phyloP scores from a whole-genome alignment of 1,140 invertebrate genomes.

The Mizuhopecten yessoensis region DNA sequence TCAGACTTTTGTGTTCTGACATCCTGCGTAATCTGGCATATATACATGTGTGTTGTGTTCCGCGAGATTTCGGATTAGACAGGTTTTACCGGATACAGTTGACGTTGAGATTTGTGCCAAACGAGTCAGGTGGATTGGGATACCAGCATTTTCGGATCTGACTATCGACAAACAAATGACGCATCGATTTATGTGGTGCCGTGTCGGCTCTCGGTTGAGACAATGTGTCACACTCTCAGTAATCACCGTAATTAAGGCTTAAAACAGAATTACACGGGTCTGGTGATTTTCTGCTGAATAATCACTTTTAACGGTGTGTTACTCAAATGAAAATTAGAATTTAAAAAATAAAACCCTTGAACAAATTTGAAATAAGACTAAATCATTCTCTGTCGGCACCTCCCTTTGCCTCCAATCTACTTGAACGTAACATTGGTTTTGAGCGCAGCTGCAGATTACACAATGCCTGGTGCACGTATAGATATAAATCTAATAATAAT shows the following conservation, averaged over 20 bases:
- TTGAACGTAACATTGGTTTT: too few relatives aligned
- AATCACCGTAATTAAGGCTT: background rate
- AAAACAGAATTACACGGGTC: constrained; percentile 12
- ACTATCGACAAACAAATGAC: constrained; percentile 30
- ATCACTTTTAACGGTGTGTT: background rate
- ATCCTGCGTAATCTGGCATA: too few relatives aligned
- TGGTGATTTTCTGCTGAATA: constrained; percentile 8
- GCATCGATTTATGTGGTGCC: background rate
- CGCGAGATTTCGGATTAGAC: background rate
- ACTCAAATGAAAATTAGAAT: background rate
- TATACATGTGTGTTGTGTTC: too few relatives aligned
- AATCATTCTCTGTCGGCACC: background rate
- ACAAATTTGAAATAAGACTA: background rate
- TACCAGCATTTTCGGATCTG: background rate
- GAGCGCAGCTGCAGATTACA: too few relatives aligned
- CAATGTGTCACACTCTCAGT: background rate
- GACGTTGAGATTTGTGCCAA: background rate
- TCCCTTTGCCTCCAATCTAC: too few relatives aligned
- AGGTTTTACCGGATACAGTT: background rate
- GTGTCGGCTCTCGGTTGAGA: background rate
- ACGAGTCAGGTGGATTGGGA: background rate
- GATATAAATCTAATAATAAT: too few relatives aligned
- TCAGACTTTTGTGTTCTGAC: too few relatives aligned
- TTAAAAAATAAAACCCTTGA: background rate
- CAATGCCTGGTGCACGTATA: too few relatives aligned